Conservation (phyloP, 2,888 invertebrate species). For the Hecatera dysodea region DNA sequence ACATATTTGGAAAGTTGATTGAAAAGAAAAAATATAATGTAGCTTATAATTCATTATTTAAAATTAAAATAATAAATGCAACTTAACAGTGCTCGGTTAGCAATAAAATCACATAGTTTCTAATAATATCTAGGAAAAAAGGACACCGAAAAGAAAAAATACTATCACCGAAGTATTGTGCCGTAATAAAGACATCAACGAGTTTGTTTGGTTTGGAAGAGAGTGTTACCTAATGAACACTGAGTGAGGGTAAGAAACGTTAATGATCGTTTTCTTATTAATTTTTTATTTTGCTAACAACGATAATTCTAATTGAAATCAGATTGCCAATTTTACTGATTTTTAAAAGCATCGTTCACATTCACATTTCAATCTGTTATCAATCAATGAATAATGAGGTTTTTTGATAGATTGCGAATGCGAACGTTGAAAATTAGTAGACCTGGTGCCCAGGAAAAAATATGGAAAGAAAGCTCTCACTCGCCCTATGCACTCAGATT, state of each 20-base stretch:
- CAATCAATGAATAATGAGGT: too few species aligned
- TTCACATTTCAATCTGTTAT: too few species aligned
- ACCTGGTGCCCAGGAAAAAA: too few species aligned
- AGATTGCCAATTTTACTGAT: too few species aligned
- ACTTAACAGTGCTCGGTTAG: neutral
- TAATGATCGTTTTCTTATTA: neutral
- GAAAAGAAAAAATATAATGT: conserved; percentile 2
- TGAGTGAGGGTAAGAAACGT: neutral
- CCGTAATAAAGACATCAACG: conserved; percentile 77
- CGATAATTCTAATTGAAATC: too few species aligned
- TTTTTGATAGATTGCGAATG: too few species aligned
- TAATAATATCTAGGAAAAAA: too few species aligned
- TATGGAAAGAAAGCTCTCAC: too few species aligned
- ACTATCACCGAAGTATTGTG: neutral
- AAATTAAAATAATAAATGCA: neutral
- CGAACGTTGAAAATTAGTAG: too few species aligned
- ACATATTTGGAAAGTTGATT: conserved; percentile 19
- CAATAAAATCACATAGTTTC: neutral
- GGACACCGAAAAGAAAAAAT: neutral
- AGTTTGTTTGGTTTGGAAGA: conserved; percentile 1
- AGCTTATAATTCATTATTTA: neutral
- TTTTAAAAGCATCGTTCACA: too few species aligned
- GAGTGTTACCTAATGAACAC: neutral
- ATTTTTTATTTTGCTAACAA: too few species aligned
- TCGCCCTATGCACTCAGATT: too few species aligned